Evolutionary conservation across 2,888 invertebrate genomes (phyloP).

Genomic region (Drosophila melanosoma): DNA sequence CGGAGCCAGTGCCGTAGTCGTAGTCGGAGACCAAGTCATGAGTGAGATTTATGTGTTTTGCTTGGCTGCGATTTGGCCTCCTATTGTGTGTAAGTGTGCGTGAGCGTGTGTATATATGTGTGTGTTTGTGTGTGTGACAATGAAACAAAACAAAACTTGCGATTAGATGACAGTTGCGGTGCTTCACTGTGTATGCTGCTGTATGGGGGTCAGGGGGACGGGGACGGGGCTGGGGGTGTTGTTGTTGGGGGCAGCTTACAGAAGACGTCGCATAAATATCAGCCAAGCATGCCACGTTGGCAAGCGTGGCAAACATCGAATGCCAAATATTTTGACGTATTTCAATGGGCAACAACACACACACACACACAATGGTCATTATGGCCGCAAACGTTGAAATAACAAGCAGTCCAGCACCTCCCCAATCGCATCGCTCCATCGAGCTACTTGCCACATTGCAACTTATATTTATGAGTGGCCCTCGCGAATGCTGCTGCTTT

Average conservation of each 20-base stretch:
- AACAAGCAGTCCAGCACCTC: constrained; percentile 48
- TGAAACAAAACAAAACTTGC: constrained; percentile 79
- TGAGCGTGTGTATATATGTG: not conserved
- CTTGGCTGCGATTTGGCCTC: constrained; percentile 68
- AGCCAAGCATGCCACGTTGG: constrained; percentile 42
- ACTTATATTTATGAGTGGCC: constrained; percentile 75
- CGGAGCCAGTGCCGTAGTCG: constrained; percentile 47
- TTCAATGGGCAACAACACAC: constrained; percentile 53
- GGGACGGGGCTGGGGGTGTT: constrained; percentile 23
- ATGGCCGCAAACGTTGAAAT: constrained; percentile 71
- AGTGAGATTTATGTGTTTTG: constrained; percentile 81
- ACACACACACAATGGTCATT: constrained; percentile 63
- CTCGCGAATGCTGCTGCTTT: constrained; percentile 52
- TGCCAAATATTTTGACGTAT: constrained; percentile 81
- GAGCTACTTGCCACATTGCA: constrained; percentile 58
- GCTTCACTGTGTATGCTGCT: constrained; percentile 6
- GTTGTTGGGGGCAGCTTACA: constrained; percentile 3
- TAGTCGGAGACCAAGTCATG: constrained; percentile 63
- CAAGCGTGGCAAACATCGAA: constrained; percentile 78
- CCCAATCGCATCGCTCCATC: not conserved
- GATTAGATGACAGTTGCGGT: constrained; percentile 74
- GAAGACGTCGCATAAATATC: constrained; percentile 57
- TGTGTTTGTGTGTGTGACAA: constrained; percentile 62
- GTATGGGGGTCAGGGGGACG: not conserved
- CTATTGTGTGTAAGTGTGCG: constrained; percentile 11